Conservation (phyloP, 2,888 invertebrate genomes). For the Caenorhabditis plicata region DNA sequence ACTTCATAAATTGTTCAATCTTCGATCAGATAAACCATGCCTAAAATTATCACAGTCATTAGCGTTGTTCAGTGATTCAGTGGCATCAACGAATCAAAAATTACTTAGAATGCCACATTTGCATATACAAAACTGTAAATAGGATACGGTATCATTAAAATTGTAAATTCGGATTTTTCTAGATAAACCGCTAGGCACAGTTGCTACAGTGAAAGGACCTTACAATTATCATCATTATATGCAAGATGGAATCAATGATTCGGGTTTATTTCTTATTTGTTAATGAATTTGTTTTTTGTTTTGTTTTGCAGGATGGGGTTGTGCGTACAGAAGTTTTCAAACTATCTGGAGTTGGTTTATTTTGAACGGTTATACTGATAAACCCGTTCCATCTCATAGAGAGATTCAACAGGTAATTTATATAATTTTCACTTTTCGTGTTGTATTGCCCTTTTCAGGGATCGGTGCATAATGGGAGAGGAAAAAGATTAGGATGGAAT, state of each 20-base stretch:
- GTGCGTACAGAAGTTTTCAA: slow-evolving; percentile 45
- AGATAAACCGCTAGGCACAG: slow-evolving; percentile 52
- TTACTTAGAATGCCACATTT: slow-evolving; percentile 38
- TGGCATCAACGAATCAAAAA: slow-evolving; percentile 16
- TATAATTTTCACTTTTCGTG: no score
- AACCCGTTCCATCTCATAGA: slow-evolving; percentile 78
- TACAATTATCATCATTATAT: slow-evolving; percentile 95
- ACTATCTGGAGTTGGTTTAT: slow-evolving; percentile 78
- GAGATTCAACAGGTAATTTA: slow-evolving; percentile 80
- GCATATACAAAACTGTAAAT: slow-evolving; percentile 36
- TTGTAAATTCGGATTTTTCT: slow-evolving; percentile 5
- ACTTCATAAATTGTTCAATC: slow-evolving; percentile 46
- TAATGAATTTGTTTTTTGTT: background rate
- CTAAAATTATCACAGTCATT: slow-evolving; percentile 37
- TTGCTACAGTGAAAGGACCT: slow-evolving; percentile 75
- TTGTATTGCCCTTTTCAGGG: no score
- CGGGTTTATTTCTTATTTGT: slow-evolving; percentile 1
- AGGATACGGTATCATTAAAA: no score
- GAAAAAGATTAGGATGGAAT: no score
- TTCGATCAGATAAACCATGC: slow-evolving; percentile 33
- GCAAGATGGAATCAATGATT: slow-evolving; percentile 89
- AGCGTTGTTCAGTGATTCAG: slow-evolving; percentile 21
- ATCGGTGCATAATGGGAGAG: no score
- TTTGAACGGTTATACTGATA: slow-evolving; percentile 80
- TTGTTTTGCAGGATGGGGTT: slow-evolving; percentile 38